Evolutionary conservation across 1,140 invertebrate species (phyloP).

Genomic region (Euglossa dilemma): DNA sequence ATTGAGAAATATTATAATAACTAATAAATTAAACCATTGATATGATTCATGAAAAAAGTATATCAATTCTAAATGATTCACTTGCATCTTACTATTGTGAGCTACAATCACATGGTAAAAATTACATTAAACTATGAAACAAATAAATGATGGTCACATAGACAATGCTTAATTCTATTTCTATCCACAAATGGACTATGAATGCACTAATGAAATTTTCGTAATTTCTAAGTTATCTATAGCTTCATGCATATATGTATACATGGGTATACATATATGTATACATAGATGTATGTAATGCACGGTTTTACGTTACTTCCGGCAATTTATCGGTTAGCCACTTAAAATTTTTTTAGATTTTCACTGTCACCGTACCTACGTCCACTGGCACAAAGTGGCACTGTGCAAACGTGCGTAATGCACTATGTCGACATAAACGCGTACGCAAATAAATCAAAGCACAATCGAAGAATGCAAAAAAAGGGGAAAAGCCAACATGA

Average conservation of each 20-base stretch:
- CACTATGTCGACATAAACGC: slow-evolving; percentile 32
- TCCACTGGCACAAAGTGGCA: slow-evolving; percentile 60
- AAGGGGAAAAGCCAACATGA: slow-evolving; percentile 67
- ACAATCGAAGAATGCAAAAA: slow-evolving; percentile 59
- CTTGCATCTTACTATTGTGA: slow-evolving; percentile 13
- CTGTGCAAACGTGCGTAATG: slow-evolving; percentile 41
- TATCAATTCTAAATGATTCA: slow-evolving; percentile 32
- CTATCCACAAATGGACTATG: slow-evolving; percentile 33
- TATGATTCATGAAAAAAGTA: neutral
- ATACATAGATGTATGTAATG: slow-evolving; percentile 56
- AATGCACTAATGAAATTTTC: slow-evolving; percentile 60
- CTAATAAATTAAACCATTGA: slow-evolving; percentile 22
- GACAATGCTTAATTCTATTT: slow-evolving; percentile 40
- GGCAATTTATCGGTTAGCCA: slow-evolving; percentile 71
- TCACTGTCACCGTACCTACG: slow-evolving; percentile 70
- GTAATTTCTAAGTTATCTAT: slow-evolving; percentile 71
- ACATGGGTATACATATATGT: slow-evolving; percentile 30
- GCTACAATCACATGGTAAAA: slow-evolving; percentile 3
- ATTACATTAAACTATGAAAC: neutral
- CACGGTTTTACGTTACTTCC: slow-evolving; percentile 79
- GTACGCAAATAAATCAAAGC: slow-evolving; percentile 44
- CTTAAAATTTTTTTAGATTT: slow-evolving; percentile 61
- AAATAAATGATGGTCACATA: slow-evolving; percentile 21
- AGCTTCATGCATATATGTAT: slow-evolving; percentile 37
- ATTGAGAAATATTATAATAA: slow-evolving; percentile 22